Evolutionary conservation across 2,888 invertebrate genomes (phyloP).

Genomic region (Drosophila mettleri): DNA sequence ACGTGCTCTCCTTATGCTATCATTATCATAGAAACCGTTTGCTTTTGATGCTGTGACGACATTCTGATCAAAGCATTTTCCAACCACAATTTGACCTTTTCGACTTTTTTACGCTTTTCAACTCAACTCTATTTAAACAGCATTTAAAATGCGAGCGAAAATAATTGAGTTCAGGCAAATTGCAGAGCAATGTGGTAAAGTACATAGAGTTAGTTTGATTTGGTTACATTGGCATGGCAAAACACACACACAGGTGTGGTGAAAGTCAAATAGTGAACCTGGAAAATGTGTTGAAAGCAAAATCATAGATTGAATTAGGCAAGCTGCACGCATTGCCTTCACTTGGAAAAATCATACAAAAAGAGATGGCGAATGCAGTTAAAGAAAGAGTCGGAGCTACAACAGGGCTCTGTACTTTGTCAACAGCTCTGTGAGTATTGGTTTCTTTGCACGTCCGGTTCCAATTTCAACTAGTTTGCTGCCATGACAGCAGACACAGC

Average conservation of each 20-base stretch:
- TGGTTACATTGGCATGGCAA: constrained; percentile 30
- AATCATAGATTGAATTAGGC: constrained; percentile 24
- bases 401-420: constrained; percentile 18
- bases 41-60: constrained; percentile 12
- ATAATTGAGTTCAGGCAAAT: constrained; percentile 34
- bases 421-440: constrained; percentile 29
- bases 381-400: neutral
- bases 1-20: neutral
- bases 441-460: constrained; percentile 47
- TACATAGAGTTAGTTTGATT: constrained; percentile 36
- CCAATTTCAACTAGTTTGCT: constrained; percentile 43
- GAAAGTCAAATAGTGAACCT: constrained; percentile 6
- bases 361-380: neutral
- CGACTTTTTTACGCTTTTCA: constrained; percentile 17
- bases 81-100: constrained; percentile 11
- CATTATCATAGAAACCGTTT: constrained; percentile 4
- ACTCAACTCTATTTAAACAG: constrained; percentile 9
- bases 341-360: neutral
- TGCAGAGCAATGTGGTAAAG: constrained; percentile 8
- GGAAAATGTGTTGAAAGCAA: constrained; percentile 19
- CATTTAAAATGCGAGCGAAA: constrained; percentile 23
- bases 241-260: constrained; percentile 1
- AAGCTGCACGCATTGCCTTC: constrained; percentile 10
- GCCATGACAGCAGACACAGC: constrained; percentile 21
- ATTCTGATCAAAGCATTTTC: constrained; percentile 28